These are phyloP conservation scores for Galerucella nymphaeae DNA, from an alignment of 2,888 invertebrate species.

Conservation along the genomic window DNA sequence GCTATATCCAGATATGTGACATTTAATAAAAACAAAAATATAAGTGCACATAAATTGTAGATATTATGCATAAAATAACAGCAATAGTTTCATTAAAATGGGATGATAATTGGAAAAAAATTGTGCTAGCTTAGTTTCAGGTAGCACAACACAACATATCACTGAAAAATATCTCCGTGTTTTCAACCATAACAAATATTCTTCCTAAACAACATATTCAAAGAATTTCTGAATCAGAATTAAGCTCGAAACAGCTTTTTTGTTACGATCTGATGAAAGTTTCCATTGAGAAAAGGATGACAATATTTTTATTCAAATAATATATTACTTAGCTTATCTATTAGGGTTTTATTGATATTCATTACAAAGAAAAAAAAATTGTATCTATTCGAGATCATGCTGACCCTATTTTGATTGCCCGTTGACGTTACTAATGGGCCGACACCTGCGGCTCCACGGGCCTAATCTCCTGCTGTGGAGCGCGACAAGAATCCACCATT, in stretches of 20 bases:
- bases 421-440: slow-evolving; percentile 23
- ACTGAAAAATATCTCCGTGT: too few relatives aligned
- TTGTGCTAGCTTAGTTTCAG: too few relatives aligned
- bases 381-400: slow-evolving; percentile 10
- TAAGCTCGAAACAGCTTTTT: not conserved
- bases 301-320: not conserved
- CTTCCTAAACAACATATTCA: too few relatives aligned
- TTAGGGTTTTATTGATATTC: not conserved
- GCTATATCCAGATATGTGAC: too few relatives aligned
- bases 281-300: not conserved
- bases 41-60: too few relatives aligned
- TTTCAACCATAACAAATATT: too few relatives aligned
- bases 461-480: slow-evolving; percentile 8
- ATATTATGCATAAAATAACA: too few relatives aligned
- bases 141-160: too few relatives aligned
- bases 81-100: too few relatives aligned
- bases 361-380: not conserved
- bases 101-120: too few relatives aligned
- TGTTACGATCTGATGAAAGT: not conserved
- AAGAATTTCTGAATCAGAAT: too few relatives aligned
- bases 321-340: not conserved
- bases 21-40: too few relatives aligned
- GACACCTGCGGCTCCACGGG: slow-evolving; percentile 24
- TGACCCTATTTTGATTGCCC: slow-evolving; percentile 7
- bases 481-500: slow-evolving; percentile 8